Evolutionary conservation across 1,140 invertebrate genomes (phyloP), one percentile per base, ranked within the genome.

Genomic region (Lepidostoma basale): DNA sequence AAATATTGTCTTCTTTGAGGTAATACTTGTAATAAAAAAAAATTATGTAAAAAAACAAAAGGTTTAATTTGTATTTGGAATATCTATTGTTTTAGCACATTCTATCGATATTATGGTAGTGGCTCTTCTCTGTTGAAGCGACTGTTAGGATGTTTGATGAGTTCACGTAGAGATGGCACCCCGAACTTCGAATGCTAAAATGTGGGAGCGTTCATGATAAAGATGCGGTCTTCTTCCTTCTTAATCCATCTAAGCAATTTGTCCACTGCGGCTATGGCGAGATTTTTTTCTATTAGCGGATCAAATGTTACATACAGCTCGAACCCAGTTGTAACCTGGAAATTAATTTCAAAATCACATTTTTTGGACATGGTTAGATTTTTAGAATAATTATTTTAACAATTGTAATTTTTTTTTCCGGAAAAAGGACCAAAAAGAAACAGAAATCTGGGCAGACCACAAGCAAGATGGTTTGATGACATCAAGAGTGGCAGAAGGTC

Each of bases 291-390:
- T 25, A 95, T 89, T 20, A 97, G 79, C 5, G 96, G 92, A 74
- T 97, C 95, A 77, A 98, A 95, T 1, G 93, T 90, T 9, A 94
- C 92, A 78, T 97, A 98, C 26, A 98, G 79, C 80, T 98, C 96
- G 82, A 98, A 98, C 14, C 90, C 91, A 67, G 89, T 87, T 22
- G 95, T 97, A 40, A 92, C 87, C 92, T 94, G 78, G 10, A 85
- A 80, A 75, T 5, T 6, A 28, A 62, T 9, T n/a, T 12, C 5
- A 33, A n/a, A n/a, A n/a, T n/a, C n/a, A n/a, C n/a, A n/a, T n/a
- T n/a, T n/a, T n/a, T n/a, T n/a, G n/a, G n/a, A n/a, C n/a, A n/a
- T n/a, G n/a, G n/a, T n/a, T n/a, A n/a, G n/a, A n/a, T n/a, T n/a
- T n/a, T n/a, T n/a, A n/a, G n/a, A n/a, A n/a, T n/a, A n/a, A n/a